Evolutionary conservation across 1,140 invertebrate genomes (phyloP), one percentile per base, ranked within the genome.

Genomic region (Cotesia glomerata): DNA sequence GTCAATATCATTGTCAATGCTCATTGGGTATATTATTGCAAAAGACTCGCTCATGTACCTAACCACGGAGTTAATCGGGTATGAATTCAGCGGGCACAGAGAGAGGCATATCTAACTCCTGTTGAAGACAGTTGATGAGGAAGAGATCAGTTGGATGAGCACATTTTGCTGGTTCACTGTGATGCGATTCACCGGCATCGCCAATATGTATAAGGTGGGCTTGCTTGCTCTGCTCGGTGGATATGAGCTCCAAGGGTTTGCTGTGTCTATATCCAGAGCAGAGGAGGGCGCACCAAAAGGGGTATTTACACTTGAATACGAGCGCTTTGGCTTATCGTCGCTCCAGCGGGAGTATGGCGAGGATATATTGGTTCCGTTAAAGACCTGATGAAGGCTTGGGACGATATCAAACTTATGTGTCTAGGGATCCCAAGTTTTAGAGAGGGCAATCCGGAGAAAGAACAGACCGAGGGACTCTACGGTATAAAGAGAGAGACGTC

Each of bases 231-330:
- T 45, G 39, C 39, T 45, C 11, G 16, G 39, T 49, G 58, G 49
- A 62, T 26, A 26, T 59, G 68, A 32, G 32, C 16, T 58, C 4
- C 8, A 58, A 58, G 56, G 14, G 16, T 18, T 35, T 39, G 54
- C 36, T 45, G n/a, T 26, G 69, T 52, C 56, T 35, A 34, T 36
- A 39, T 63, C 26, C 26, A 26, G 26, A 35, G 34, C 26, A 26
- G 26, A 35, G 34, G 11, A 65, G 63, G 63, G 34, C 49, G 13
- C 34, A 9, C 58, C 69, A 71, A 74, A 77, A 74, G 74, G 78
- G 72, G 74, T 81, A 81, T 81, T 81, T 81, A 79, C 79, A 79
- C 79, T 79, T 76, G 79, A 79, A 79, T 78, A 75, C 77, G 58
- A 76, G 71, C 62, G 74, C 32, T 56, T 39, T 26, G 71, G 79